Base-by-base conservation (phyloP, 2,113 vertebrate genomes). In the Mus spicilegus region DNA sequence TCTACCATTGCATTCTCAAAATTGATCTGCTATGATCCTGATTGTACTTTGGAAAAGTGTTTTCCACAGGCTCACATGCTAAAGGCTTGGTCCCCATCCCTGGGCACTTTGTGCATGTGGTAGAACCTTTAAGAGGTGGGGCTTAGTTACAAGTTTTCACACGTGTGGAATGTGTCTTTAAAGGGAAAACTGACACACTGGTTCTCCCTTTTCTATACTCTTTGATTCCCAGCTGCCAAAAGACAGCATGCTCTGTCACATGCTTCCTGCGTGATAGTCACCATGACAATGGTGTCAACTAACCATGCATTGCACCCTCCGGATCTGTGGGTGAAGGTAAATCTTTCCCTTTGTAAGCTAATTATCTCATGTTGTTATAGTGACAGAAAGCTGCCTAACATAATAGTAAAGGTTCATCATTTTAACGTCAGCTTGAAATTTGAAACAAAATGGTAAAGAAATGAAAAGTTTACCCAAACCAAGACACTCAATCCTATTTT, bases 401-500 rank as follows among this genome's bases (percentile, higher is more conserved):
- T 30, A 76, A 80, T 5, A 51, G 12, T 33, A 65, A 24, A 93
- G 11, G 13, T 17, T 94, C 65, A 77, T 90, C 4, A 28, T 77
- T 90, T 84, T 42, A 72, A 86, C 85, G 86, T 54, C 67, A 92
- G 33, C 58, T 95, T 89, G 54, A 92, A 72, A 0, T 16, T 10
- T 78, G 61, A 70, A 72, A 69, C 2, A 56, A 69, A 94, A 80
- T 54, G 36, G 67, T 39, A 95, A 81, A 67, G 75, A 94, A 93
- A 90, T 46, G n/a, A 16, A 16, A 49, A 87, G 20, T 91, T 69
- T 77, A 56, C 1, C 11, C 3, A 89, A 77, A 58, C 84, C 49
- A 39, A 87, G 93, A 90, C 28, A 39, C 3, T 39, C 58, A n/a
- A 13, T 73, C 73, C 49, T 96, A 65, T 80, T 93, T 96, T n/a